Percentiles rank a stretch among this genome's conserved stretches.
Conservation (phyloP, 2,113 vertebrate genomes). For the Semnornis frantzii region DNA sequence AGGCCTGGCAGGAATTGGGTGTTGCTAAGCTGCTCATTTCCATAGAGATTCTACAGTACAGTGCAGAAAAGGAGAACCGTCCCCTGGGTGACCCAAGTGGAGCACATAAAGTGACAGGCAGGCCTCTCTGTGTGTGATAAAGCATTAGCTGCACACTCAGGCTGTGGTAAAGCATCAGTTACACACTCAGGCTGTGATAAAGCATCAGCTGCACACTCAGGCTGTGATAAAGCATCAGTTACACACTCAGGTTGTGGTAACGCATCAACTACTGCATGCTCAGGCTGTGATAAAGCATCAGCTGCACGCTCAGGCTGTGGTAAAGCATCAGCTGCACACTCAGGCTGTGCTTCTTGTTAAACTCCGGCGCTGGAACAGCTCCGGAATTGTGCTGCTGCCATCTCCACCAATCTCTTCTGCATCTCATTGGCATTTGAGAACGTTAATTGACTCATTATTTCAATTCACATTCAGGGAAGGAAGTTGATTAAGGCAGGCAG, state of each 20-base stretch:
- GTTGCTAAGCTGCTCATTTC: not conserved
- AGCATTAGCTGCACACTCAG: not conserved
- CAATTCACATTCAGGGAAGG: slow-evolving; percentile 83
- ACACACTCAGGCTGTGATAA: too few relatives aligned
- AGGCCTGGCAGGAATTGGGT: not conserved
- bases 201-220: too few relatives aligned
- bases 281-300: slow-evolving; percentile 23
- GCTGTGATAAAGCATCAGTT: too few relatives aligned
- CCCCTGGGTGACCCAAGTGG: not conserved
- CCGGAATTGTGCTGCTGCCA: slow-evolving; percentile 59
- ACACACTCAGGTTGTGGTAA: too few relatives aligned
- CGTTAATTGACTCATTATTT: slow-evolving; percentile 97
- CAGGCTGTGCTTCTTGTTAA: slow-evolving; percentile 74
- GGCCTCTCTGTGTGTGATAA: slow-evolving; percentile 47
- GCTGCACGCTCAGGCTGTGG: not conserved
- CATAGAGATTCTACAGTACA: not conserved
- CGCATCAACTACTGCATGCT: too few relatives aligned
- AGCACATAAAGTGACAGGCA: slow-evolving; percentile 29
- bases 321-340: too few relatives aligned
- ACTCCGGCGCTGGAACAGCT: slow-evolving; percentile 76
- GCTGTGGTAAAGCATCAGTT: too few relatives aligned
- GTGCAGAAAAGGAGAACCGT: not conserved
- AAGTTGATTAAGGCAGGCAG: slow-evolving; percentile 88
- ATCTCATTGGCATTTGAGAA: slow-evolving; percentile 90
- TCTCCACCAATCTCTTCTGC: slow-evolving; percentile 76